phyloP scores from a whole-genome alignment of 2,888 invertebrate species.

The Hyles lineata region DNA sequence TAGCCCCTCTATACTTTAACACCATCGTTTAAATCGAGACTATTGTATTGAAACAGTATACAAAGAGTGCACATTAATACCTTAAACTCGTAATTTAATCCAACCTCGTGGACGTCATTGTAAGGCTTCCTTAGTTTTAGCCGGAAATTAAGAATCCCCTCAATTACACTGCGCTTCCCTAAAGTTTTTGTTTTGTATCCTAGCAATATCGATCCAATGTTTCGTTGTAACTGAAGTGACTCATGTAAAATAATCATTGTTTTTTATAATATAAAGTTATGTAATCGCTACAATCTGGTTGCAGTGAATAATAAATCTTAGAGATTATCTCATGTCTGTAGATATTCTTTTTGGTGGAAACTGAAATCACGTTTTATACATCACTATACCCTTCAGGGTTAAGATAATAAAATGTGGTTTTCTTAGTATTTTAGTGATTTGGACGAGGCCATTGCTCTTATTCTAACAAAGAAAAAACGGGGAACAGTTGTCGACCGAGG shows the following conservation, averaged over 20 bases:
- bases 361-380: conserved; percentile 35
- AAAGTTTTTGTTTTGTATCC: conserved; percentile 71
- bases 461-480: conserved; percentile 67
- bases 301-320: conserved; percentile 25
- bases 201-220: conserved; percentile 74
- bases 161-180: conserved; percentile 56
- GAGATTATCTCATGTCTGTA: conserved; percentile 36
- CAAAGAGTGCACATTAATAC: not conserved
- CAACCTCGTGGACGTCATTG: conserved; percentile 44
- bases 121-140: conserved; percentile 65
- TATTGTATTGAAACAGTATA: conserved; percentile 1
- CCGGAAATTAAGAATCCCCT: conserved; percentile 78
- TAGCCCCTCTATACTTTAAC: not conserved
- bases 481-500: conserved; percentile 74
- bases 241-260: not conserved
- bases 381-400: conserved; percentile 31
- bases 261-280: not conserved
- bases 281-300: not conserved
- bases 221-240: not conserved
- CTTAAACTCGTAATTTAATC: conserved; percentile 47
- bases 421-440: conserved; percentile 36
- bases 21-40: conserved; percentile 1
- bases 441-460: conserved; percentile 72
- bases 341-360: conserved; percentile 35
- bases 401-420: conserved; percentile 37